phyloP scores from a whole-genome alignment of 2,113 vertebrate species.

The Alouatta palliata region DNA sequence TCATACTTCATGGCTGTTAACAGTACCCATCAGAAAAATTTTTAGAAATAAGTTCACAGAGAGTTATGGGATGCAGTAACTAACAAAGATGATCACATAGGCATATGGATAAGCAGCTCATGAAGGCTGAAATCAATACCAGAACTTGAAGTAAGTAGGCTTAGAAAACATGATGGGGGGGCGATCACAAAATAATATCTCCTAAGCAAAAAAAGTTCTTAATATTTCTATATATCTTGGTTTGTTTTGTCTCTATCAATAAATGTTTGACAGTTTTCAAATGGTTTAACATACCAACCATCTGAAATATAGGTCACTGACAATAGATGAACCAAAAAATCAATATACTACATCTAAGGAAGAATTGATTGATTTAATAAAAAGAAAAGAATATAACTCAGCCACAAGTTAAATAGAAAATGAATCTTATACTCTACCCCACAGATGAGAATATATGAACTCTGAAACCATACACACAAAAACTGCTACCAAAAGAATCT shows the following conservation, averaged over 20 bases:
- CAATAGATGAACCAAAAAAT: conserved; percentile 23
- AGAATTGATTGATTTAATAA: conserved; percentile 44
- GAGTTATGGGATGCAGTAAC: background rate
- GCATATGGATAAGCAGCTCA: background rate
- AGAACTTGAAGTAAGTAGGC: background rate
- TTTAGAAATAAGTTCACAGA: background rate
- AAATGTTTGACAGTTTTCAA: background rate
- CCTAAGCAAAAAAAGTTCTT: background rate
- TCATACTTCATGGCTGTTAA: background rate
- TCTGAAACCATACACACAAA: background rate
- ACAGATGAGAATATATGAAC: background rate
- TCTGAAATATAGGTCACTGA: conserved; percentile 19
- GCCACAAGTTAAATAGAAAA: conserved; percentile 28
- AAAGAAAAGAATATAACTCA: background rate
- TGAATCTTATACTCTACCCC: background rate
- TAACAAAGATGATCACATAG: background rate
- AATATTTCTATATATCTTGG: background rate
- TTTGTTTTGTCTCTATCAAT: conserved; percentile 19
- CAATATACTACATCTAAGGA: background rate
- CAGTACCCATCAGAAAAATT: background rate
- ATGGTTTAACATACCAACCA: background rate
- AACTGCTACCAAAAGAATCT: background rate
- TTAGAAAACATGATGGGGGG: background rate
- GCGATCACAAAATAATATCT: background rate
- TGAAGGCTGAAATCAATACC: background rate